Percentiles rank a stretch among this genome's conserved stretches.
phyloP scores from a whole-genome alignment of 1,140 invertebrate species.

The Bombus waltoni region DNA sequence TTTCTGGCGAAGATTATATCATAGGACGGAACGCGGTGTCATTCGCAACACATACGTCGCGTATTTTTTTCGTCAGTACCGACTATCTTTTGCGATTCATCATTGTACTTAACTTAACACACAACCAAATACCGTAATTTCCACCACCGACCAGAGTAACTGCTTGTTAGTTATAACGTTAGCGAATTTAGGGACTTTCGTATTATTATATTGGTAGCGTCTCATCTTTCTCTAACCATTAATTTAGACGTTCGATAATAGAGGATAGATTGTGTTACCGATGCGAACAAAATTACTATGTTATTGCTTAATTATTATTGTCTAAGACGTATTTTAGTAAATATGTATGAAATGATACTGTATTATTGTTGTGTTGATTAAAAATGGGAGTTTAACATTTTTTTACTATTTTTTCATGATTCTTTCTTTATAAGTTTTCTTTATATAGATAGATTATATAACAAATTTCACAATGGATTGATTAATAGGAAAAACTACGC shows the following conservation, averaged over 20 bases:
- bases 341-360: not conserved
- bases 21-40: not conserved
- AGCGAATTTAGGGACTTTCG: not conserved
- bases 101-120: constrained; percentile 19
- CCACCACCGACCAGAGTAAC: not conserved
- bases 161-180: not conserved
- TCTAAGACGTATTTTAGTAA: not conserved
- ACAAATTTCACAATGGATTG: not conserved
- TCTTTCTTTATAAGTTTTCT: not conserved
- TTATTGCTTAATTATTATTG: too few species aligned
- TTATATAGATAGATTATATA: not conserved
- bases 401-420: not conserved
- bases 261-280: not conserved
- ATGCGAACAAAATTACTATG: not conserved
- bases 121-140: constrained; percentile 16
- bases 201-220: not conserved
- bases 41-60: not conserved
- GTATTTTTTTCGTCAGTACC: not conserved
- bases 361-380: too few species aligned
- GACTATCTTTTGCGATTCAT: constrained; percentile 40
- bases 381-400: not conserved
- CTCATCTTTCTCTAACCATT: not conserved
- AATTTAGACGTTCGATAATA: not conserved
- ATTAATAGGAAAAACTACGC: not conserved
- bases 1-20: constrained; percentile 21